Base-by-base conservation (phyloP, 1,140 invertebrate genomes). In the Dreissena rostriformis region DNA sequence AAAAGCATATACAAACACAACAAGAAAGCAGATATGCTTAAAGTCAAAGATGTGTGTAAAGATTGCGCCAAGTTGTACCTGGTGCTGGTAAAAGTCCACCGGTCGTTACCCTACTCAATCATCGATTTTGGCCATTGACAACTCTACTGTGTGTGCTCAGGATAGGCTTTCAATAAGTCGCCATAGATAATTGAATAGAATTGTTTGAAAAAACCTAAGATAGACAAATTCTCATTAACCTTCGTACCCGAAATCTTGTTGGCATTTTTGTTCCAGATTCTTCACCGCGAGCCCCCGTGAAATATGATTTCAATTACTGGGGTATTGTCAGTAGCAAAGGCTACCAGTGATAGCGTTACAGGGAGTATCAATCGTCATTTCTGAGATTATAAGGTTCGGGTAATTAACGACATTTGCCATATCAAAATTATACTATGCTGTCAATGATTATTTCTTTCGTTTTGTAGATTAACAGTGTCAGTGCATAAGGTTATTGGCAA, bases 111-210 rank as follows among this genome's bases (percentile, higher is more conserved):
- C 2, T 61, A 24, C 57, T 61, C 57, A 61, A 61, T 61, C 57
- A 61, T 24, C 57, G 2, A 61, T 6, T 24, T 24, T 24, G 22
- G 17, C 22, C 57, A 61, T 61, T 52, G 65, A 79, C 63, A 29
- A 28, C 39, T 66, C 65, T 79, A 70, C 57, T 39, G 77, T 78
- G 28, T 28, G 8, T 4, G 7, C 49, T 55, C 57, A 39, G 70
- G 77, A 68, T 66, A 79, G 63, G 57, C 63, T 73, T 65, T 81
- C 79, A 81, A 81, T 81, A 73, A 81, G 79, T 81, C 79, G 53
- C 79, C 79, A 73, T 22, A 39, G 57, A 15, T 81, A 81, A 81
- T 81, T 81, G 79, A 81, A 72, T 72, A 53, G 26, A 28, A 72
- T 81, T 81, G 79, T 81, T 81, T 28, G 19, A n/a, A 12, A 22